These are phyloP conservation scores for Zygogramma bicolorata DNA, from an alignment of 2,888 invertebrate species.

Conservation along the genomic window DNA sequence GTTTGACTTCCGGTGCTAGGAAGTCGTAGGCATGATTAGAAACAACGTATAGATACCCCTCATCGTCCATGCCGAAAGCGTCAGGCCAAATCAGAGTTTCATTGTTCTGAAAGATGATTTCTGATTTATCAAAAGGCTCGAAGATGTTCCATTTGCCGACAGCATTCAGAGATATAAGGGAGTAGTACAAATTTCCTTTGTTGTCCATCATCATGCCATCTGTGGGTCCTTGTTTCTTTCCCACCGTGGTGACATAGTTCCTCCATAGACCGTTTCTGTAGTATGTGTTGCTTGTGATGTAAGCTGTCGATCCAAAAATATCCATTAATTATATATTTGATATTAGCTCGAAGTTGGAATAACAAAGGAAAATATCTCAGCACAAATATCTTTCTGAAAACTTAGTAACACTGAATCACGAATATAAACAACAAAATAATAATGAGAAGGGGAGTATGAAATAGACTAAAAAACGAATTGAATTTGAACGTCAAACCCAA, in stretches of 20 bases:
- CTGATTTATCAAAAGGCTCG: constrained; percentile 68
- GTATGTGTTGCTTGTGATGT: constrained; percentile 45
- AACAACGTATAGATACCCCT: constrained; percentile 75
- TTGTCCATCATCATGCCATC: constrained; percentile 80
- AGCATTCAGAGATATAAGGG: constrained; percentile 76
- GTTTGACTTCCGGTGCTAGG: constrained; percentile 35
- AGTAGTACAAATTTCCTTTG: constrained; percentile 75
- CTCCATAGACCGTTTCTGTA: constrained; percentile 55
- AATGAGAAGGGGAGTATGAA: too few relatives aligned
- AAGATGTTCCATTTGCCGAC: constrained; percentile 78
- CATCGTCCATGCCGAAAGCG: constrained; percentile 75
- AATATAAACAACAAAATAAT: too few relatives aligned
- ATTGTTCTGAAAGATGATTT: constrained; percentile 70
- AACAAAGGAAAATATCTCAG: too few relatives aligned
- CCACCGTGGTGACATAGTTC: constrained; percentile 48
- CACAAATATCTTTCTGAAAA: too few relatives aligned
- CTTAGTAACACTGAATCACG: too few relatives aligned
- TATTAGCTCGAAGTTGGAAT: too few relatives aligned
- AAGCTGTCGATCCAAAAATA: neutral
- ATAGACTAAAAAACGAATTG: too few relatives aligned
- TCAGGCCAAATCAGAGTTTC: constrained; percentile 78
- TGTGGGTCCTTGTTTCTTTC: constrained; percentile 74
- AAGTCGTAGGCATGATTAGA: constrained; percentile 66
- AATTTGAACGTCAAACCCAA: too few relatives aligned
- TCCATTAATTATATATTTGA: neutral